Conservation (phyloP, 2,797 vertebrate species). For the Scolopax rusticola region DNA sequence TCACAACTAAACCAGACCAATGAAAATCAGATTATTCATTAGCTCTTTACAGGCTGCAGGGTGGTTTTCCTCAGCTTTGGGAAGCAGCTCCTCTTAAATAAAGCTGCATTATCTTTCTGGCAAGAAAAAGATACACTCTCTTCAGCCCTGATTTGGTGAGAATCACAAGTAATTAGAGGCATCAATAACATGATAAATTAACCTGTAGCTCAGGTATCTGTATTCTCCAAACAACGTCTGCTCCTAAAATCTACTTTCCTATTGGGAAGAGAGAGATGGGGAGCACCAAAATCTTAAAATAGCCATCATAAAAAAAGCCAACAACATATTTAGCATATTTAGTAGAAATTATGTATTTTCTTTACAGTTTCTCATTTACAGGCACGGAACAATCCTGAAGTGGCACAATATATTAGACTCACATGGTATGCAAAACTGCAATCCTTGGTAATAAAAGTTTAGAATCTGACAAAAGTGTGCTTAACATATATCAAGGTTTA, state of each 20-base stretch:
- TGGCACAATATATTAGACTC: background rate
- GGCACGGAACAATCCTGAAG: background rate
- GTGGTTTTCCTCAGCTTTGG: background rate
- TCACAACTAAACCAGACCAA: background rate
- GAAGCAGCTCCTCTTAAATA: background rate
- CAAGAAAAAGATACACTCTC: constrained; percentile 24
- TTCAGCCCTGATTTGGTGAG: background rate
- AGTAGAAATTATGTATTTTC: background rate
- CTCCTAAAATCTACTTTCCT: background rate
- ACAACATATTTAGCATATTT: background rate
- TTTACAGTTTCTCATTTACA: background rate
- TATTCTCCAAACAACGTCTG: constrained; percentile 9
- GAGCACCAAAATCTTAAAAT: background rate
- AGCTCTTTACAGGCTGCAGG: background rate
- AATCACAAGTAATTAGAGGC: background rate
- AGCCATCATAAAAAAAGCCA: background rate
- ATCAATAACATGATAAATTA: constrained; percentile 22
- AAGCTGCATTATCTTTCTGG: background rate
- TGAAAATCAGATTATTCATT: background rate
- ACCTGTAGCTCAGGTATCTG: constrained; percentile 4
- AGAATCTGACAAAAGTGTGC: background rate
- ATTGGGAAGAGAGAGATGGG: background rate
- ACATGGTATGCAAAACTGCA: background rate
- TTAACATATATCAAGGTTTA: background rate
- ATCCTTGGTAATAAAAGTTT: background rate